These are phyloP conservation scores for Keiferia lycopersicella DNA, from an alignment of 2,888 invertebrate genomes.

Conservation along the genomic window DNA sequence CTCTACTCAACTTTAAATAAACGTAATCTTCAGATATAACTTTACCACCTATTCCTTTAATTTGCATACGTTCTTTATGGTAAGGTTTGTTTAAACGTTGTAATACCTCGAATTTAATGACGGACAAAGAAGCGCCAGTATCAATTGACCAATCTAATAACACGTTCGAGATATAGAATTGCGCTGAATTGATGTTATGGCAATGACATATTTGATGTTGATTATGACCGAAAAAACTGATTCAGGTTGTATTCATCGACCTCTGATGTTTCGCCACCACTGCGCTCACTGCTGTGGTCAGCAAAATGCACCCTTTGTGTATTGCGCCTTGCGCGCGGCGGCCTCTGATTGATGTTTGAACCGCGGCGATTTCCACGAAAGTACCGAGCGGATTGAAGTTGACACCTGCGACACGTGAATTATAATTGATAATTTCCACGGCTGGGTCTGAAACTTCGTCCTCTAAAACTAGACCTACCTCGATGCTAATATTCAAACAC, in stretches of 20 bases:
- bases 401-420: too few species aligned
- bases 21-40: conserved; percentile 22
- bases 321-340: too few species aligned
- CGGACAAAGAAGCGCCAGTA: conserved; percentile 30
- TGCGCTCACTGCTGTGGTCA: too few species aligned
- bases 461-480: too few species aligned
- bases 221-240: conserved; percentile 29
- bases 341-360: too few species aligned
- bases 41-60: conserved; percentile 30
- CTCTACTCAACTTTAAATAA: conserved; percentile 18
- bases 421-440: too few species aligned
- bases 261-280: too few species aligned
- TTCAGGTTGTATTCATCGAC: not conserved
- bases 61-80: conserved; percentile 7
- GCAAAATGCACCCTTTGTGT: too few species aligned
- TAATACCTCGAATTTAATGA: conserved; percentile 11
- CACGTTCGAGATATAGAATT: not conserved
- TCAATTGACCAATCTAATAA: conserved; percentile 27
- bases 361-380: too few species aligned
- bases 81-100: conserved; percentile 10
- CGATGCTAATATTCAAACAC: too few species aligned
- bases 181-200: conserved; percentile 16
- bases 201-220: conserved; percentile 11
- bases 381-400: too few species aligned
- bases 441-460: too few species aligned